These are phyloP conservation scores for Crypturellus tataupa DNA, from an alignment of 2,797 vertebrate genomes.

Conservation along the genomic window DNA sequence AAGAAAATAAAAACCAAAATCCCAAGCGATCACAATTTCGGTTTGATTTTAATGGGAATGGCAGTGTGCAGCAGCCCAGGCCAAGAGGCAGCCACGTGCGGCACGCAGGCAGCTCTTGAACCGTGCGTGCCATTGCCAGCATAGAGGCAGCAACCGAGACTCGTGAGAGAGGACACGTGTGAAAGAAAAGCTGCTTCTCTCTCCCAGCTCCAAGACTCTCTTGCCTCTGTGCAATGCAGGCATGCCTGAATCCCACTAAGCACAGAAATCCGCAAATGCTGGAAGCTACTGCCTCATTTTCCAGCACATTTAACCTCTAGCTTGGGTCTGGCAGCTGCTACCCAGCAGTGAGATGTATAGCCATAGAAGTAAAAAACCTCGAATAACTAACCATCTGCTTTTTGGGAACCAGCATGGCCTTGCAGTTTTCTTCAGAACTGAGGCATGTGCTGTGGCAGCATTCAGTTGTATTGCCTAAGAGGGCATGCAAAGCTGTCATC, in stretches of 20 bases:
- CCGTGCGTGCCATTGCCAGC: not conserved
- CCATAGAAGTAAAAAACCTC: not conserved
- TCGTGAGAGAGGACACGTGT: not conserved
- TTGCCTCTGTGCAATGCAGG: not conserved
- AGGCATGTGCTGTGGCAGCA: not conserved
- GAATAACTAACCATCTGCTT: not conserved
- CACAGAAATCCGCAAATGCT: conserved; percentile 17
- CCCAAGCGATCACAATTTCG: not conserved
- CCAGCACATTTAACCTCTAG: conserved; percentile 9
- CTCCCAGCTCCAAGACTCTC: not conserved
- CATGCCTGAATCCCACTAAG: not conserved
- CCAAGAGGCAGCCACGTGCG: not conserved
- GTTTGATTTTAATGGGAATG: not conserved
- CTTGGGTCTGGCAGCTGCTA: conserved; percentile 4
- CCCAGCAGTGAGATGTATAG: not conserved
- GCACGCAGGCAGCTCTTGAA: not conserved
- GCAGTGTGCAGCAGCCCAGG: not conserved
- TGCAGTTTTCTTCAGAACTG: not conserved
- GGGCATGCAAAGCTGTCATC: not conserved
- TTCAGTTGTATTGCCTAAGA: not conserved
- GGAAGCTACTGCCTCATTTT: not conserved
- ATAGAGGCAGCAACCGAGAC: conserved; percentile 35
- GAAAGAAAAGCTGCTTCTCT: conserved; percentile 24
- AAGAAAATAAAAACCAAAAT: not conserved
- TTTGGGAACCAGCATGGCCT: not conserved